Conservation (phyloP, 1,140 invertebrate genomes). For the Hetaerina americana region DNA sequence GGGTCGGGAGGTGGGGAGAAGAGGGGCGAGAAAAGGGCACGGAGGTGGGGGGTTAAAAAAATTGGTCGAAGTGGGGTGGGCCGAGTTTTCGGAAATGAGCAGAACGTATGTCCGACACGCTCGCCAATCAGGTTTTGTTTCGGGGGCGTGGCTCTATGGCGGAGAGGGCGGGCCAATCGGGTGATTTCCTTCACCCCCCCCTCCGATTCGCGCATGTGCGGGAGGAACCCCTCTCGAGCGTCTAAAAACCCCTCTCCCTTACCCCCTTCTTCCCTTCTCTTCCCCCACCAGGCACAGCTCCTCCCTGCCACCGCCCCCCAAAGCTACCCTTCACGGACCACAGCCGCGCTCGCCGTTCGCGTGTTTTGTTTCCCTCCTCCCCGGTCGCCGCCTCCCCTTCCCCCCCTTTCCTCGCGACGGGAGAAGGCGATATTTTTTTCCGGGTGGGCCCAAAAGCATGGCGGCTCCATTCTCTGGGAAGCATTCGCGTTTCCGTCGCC, state of each 20-base stretch:
- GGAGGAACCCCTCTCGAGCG: background rate
- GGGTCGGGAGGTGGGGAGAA: background rate
- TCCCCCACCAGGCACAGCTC: no score
- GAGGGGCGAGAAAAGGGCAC: no score
- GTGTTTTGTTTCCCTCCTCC: background rate
- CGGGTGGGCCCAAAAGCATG: background rate
- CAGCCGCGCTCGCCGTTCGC: no score
- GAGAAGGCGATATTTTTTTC: no score
- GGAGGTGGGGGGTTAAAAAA: no score
- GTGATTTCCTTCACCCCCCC: no score
- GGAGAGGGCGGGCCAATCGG: background rate
- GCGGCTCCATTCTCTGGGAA: background rate
- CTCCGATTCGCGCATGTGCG: background rate
- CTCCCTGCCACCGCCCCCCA: no score
- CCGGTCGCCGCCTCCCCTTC: background rate
- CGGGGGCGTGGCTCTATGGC: background rate
- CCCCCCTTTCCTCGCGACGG: background rate
- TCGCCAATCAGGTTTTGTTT: background rate
- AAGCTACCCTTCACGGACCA: no score
- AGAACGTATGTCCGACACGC: background rate
- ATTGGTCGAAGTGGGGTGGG: no score
- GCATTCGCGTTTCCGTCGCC: background rate
- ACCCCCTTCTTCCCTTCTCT: background rate
- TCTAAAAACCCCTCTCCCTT: background rate
- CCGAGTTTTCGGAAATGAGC: no score